Conservation (phyloP, 2,113 vertebrate species). For the Ibidorhyncha struthersii region DNA sequence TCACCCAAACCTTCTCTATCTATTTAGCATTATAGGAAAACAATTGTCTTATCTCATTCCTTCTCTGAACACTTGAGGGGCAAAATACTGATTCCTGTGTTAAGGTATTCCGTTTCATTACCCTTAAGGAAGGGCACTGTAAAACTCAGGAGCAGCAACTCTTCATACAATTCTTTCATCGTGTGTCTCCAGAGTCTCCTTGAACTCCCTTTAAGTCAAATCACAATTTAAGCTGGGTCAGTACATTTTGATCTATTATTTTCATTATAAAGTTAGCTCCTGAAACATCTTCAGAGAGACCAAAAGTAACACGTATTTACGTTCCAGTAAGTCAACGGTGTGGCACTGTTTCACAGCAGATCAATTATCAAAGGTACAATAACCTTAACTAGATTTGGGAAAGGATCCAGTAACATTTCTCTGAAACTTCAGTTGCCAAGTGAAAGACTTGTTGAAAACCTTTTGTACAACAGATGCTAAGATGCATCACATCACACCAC, state of each 20-base stretch:
- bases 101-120: not conserved
- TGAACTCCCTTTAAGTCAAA: not conserved
- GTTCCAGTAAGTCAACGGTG: accelerated
- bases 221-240: not conserved
- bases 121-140: accelerated
- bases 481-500: accelerated
- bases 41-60: not conserved
- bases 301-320: accelerated
- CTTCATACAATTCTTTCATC: accelerated
- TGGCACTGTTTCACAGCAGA: not conserved
- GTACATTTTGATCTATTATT: not conserved
- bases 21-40: not conserved
- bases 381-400: accelerated
- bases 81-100: not conserved
- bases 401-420: not conserved
- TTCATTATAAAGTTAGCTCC: not conserved
- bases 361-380: not conserved
- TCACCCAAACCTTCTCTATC: not conserved
- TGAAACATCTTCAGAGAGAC: not conserved
- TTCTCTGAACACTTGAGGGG: accelerated
- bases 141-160: not conserved
- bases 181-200: not conserved
- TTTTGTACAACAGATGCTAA: not conserved
- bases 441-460: not conserved
- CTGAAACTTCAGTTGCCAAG: not conserved